A percentile compares a stretch with the other conserved stretches of the same genome.
These are phyloP conservation scores for Artemia sp. DNA, from an alignment of 2,888 invertebrate species.

Conservation along the genomic window DNA sequence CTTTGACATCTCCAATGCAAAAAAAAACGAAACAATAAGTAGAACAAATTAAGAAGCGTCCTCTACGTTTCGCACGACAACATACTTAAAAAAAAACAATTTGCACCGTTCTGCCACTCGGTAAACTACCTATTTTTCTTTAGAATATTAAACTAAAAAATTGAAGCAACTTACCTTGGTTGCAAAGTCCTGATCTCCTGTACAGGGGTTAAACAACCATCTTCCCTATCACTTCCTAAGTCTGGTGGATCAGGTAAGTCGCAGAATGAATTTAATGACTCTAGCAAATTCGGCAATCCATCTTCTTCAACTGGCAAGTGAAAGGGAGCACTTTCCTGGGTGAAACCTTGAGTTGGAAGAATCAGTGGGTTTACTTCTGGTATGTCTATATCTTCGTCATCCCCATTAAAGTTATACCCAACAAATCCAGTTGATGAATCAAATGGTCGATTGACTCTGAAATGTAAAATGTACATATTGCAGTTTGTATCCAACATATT, in stretches of 20 bases:
- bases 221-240: neutral
- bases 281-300: neutral
- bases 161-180: too few relatives aligned
- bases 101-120: too few relatives aligned
- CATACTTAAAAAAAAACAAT: too few relatives aligned
- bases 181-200: too few relatives aligned
- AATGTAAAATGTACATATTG: neutral
- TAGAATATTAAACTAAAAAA: too few relatives aligned
- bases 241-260: slow-evolving; percentile 5
- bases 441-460: slow-evolving; percentile 9
- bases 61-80: too few relatives aligned
- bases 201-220: too few relatives aligned
- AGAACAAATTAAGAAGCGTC: too few relatives aligned
- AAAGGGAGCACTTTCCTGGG: neutral
- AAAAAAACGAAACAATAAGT: too few relatives aligned
- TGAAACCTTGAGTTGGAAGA: neutral
- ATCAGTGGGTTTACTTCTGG: neutral
- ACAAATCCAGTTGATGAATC: slow-evolving; percentile 4
- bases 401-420: slow-evolving; percentile 1
- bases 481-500: too few relatives aligned
- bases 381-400: neutral
- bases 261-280: neutral
- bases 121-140: too few relatives aligned
- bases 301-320: neutral
- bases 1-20: too few relatives aligned